A percentile compares a stretch with the other conserved stretches of the same genome.
Conservation (phyloP, 2,797 vertebrate species). For the Bucorvus abyssinicus region DNA sequence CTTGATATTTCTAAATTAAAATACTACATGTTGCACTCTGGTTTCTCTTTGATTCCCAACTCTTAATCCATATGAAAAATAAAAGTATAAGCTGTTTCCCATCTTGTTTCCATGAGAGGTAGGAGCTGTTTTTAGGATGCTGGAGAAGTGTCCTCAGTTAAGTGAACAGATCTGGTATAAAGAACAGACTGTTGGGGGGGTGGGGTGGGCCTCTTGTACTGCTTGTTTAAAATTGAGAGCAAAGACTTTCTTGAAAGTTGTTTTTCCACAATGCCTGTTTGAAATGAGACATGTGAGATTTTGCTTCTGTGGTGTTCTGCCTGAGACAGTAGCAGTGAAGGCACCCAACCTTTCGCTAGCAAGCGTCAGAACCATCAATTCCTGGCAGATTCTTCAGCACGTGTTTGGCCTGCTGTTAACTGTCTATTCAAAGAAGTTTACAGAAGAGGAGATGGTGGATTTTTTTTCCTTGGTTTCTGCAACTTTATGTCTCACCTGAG, state of each 20-base stretch:
- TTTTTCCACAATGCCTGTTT: not conserved
- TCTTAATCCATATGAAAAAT: not conserved
- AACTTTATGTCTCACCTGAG: not conserved
- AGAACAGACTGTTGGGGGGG: not conserved
- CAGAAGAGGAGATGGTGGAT: not conserved
- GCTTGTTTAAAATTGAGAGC: not conserved
- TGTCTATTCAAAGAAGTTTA: not conserved
- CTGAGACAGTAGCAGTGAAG: not conserved
- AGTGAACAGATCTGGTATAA: not conserved
- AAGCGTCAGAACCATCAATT: not conserved
- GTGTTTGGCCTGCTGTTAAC: not conserved
- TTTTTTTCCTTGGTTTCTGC: not conserved
- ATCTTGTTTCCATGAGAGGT: not conserved
- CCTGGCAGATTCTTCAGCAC: rapidly evolving
- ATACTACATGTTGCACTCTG: rapidly evolving
- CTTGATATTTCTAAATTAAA: not conserved
- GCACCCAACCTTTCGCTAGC: rapidly evolving
- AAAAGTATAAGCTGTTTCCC: not conserved
- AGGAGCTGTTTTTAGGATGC: not conserved
- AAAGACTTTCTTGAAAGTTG: not conserved
- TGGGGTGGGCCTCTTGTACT: not conserved
- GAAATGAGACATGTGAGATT: not conserved
- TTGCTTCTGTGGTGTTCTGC: not conserved
- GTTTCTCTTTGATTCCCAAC: not conserved
- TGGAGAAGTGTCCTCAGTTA: not conserved